Evolutionary conservation across 1,140 invertebrate genomes (phyloP).

Genomic region (Zaprionus lachaisei): DNA sequence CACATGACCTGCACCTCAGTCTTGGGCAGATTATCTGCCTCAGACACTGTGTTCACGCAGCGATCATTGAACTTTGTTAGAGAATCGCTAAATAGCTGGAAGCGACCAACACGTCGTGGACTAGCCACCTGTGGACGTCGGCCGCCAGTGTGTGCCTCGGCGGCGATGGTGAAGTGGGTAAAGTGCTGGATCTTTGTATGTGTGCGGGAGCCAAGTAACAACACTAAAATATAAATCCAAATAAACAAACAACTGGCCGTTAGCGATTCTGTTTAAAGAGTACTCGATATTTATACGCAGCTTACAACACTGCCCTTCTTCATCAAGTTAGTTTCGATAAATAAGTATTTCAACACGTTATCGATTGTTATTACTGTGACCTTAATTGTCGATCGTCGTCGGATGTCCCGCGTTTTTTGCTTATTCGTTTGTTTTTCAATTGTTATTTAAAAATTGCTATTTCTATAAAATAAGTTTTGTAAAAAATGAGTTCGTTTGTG

Average conservation of each 20-base stretch:
- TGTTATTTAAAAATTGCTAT: constrained; percentile 11
- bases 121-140: constrained; percentile 84
- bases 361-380: not conserved
- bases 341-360: not conserved
- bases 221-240: constrained; percentile 85
- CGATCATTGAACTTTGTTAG: constrained; percentile 92
- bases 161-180: constrained; percentile 91
- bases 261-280: constrained; percentile 21
- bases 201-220: constrained; percentile 90
- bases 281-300: constrained; percentile 1
- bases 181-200: constrained; percentile 92
- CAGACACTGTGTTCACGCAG: constrained; percentile 93
- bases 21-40: constrained; percentile 91
- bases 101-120: constrained; percentile 88
- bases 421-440: constrained; percentile 21
- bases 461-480: not conserved
- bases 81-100: constrained; percentile 93
- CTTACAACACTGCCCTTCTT: not conserved
- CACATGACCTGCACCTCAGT: constrained; percentile 95
- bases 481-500: constrained; percentile 45
- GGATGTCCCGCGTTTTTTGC: constrained; percentile 41
- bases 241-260: not conserved
- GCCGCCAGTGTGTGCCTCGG: constrained; percentile 86
- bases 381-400: not conserved
- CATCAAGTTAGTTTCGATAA: constrained; percentile 15